Conservation (phyloP, 2,113 vertebrate species). For the Phaethornis superciliosus region DNA sequence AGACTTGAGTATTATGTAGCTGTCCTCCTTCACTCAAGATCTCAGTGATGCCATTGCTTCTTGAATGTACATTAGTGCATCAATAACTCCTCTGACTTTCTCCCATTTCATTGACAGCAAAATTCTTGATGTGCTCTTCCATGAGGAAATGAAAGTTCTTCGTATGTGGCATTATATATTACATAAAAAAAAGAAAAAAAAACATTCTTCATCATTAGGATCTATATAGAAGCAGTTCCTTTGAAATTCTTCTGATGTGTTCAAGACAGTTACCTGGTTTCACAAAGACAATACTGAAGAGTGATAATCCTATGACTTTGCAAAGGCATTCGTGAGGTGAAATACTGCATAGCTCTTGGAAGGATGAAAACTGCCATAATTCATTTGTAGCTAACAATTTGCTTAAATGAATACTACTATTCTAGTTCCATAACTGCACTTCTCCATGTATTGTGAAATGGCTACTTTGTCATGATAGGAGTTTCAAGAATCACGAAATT, state of each 20-base stretch:
- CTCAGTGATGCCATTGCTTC: background rate
- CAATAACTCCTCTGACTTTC: background rate
- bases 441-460: background rate
- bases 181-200: background rate
- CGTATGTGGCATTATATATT: background rate
- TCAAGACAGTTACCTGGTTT: background rate
- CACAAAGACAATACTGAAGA: background rate
- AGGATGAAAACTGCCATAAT: background rate
- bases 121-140: background rate
- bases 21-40: background rate
- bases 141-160: background rate
- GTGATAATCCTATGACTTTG: background rate
- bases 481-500: background rate
- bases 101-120: background rate
- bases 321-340: background rate
- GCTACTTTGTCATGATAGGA: background rate
- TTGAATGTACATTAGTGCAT: background rate
- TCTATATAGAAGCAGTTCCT: background rate
- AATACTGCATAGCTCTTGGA: background rate
- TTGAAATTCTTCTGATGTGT: background rate
- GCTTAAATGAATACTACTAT: background rate
- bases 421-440: background rate
- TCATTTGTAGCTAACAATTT: background rate
- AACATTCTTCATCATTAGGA: fast-evolving
- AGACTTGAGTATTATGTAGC: background rate